A percentile compares a stretch with the other conserved stretches of the same genome.
Evolutionary conservation across 1,140 invertebrate species (phyloP).

Genomic region (Cecropterus lyciades): DNA sequence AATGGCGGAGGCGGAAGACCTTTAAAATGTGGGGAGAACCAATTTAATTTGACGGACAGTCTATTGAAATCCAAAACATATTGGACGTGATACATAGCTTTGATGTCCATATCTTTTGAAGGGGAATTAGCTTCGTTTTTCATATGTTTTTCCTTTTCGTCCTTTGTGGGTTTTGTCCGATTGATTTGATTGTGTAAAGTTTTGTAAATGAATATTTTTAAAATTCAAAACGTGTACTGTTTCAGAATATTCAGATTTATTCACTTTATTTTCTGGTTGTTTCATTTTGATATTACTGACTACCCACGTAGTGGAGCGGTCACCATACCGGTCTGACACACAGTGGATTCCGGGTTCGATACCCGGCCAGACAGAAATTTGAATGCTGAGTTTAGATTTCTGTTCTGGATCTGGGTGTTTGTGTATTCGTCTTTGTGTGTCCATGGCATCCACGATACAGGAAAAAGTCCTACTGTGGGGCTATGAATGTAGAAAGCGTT

Average conservation of each 20-base stretch:
- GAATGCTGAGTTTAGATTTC: too few relatives aligned
- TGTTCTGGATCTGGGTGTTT: too few relatives aligned
- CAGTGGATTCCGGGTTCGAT: too few relatives aligned
- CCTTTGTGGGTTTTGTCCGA: slow-evolving; percentile 16
- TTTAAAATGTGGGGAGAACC: slow-evolving; percentile 52
- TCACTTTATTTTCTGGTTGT: too few relatives aligned
- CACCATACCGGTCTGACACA: too few relatives aligned
- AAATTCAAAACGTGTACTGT: not conserved
- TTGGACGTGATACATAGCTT: slow-evolving; percentile 55
- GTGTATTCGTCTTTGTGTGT: too few relatives aligned
- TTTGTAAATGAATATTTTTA: not conserved
- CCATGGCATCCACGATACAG: too few relatives aligned
- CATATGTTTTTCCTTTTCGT: slow-evolving; percentile 13
- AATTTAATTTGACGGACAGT: slow-evolving; percentile 57
- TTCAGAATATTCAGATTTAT: not conserved
- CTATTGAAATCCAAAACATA: slow-evolving; percentile 61
- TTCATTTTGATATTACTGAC: too few relatives aligned
- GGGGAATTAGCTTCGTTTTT: slow-evolving; percentile 49
- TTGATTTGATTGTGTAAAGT: slow-evolving; percentile 12
- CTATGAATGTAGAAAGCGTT: too few relatives aligned
- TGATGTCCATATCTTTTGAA: slow-evolving; percentile 50
- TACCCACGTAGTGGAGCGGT: too few relatives aligned
- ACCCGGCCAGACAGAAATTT: too few relatives aligned
- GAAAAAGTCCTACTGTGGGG: too few relatives aligned
- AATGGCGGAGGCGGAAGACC: slow-evolving; percentile 44